Evolutionary conservation across 2,888 invertebrate genomes (phyloP).

Genomic region (Acleris emargana): DNA sequence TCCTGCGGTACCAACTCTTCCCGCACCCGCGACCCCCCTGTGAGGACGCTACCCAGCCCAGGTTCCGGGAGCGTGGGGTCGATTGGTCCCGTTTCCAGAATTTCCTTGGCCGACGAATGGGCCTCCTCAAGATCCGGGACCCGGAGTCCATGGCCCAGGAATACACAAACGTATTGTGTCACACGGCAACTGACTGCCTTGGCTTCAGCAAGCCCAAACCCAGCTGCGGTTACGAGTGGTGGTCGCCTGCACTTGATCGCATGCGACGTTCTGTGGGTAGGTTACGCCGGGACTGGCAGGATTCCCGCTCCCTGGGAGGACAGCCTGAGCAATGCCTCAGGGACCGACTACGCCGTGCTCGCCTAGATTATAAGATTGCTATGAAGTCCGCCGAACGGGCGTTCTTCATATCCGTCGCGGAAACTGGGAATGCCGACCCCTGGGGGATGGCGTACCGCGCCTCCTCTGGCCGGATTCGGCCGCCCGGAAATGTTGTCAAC

Average conservation of each 20-base stretch:
- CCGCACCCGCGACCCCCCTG: not conserved
- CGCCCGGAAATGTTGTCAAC: constrained; percentile 37
- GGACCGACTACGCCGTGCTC: not conserved
- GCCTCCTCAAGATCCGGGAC: not conserved
- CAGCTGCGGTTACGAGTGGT: constrained; percentile 38
- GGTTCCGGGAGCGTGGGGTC: not conserved
- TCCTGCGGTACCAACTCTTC: not conserved
- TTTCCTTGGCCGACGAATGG: not conserved
- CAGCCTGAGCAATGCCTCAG: not conserved
- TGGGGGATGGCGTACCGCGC: constrained; percentile 41
- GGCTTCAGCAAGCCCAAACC: constrained; percentile 7
- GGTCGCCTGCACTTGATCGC: constrained; percentile 27
- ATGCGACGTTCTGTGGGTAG: constrained; percentile 2
- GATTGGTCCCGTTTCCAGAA: not conserved
- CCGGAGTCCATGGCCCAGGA: not conserved
- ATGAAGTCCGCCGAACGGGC: constrained; percentile 24
- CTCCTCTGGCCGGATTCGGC: constrained; percentile 39
- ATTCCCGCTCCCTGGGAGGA: constrained; percentile 1
- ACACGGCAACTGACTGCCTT: constrained; percentile 24
- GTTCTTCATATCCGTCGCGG: constrained; percentile 17
- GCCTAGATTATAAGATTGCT: not conserved
- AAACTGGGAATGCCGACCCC: constrained; percentile 36
- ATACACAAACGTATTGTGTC: constrained; percentile 9
- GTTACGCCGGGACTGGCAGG: constrained; percentile 36
- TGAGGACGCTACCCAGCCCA: not conserved